A percentile compares a stretch with the other conserved stretches of the same genome.
phyloP scores from a whole-genome alignment of 2,797 vertebrate genomes.

The Apogon hyalosoma region DNA sequence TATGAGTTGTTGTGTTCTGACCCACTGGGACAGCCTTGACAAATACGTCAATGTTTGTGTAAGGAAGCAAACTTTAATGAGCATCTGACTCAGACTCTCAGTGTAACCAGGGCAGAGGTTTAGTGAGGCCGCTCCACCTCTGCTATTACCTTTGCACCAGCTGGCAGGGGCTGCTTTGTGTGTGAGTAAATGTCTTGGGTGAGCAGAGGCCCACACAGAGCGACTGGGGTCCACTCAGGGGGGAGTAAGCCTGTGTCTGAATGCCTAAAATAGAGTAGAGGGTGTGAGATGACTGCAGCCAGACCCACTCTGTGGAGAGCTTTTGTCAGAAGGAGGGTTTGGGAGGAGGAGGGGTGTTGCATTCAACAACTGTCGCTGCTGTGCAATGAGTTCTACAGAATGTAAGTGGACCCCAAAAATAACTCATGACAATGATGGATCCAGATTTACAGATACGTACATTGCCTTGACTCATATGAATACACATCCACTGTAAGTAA shows the following conservation, averaged over 20 bases:
- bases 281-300: slow-evolving; percentile 67
- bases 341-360: slow-evolving; percentile 1
- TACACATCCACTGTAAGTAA: neutral
- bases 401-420: slow-evolving; percentile 61
- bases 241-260: slow-evolving; percentile 58
- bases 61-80: slow-evolving; percentile 54
- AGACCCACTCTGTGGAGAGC: slow-evolving; percentile 54
- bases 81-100: slow-evolving; percentile 31
- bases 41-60: slow-evolving; percentile 36
- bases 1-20: neutral
- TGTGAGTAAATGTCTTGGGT: slow-evolving; percentile 42
- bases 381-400: slow-evolving; percentile 53
- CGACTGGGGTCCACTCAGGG: slow-evolving; percentile 59
- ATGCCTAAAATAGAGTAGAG: slow-evolving; percentile 77
- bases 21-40: slow-evolving; percentile 24
- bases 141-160: slow-evolving; percentile 65
- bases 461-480: slow-evolving; percentile 1
- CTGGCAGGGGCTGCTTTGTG: slow-evolving; percentile 57
- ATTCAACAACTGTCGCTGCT: slow-evolving; percentile 52
- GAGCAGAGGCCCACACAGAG: slow-evolving; percentile 69
- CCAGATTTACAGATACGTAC: slow-evolving; percentile 29
- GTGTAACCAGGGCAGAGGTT: slow-evolving; percentile 29
- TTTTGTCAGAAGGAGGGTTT: slow-evolving; percentile 49
- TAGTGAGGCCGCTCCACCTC: slow-evolving; percentile 49
- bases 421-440: slow-evolving; percentile 44